Evolutionary conservation across 2,888 invertebrate species (phyloP).

Genomic region (Liodrosophila aerea): DNA sequence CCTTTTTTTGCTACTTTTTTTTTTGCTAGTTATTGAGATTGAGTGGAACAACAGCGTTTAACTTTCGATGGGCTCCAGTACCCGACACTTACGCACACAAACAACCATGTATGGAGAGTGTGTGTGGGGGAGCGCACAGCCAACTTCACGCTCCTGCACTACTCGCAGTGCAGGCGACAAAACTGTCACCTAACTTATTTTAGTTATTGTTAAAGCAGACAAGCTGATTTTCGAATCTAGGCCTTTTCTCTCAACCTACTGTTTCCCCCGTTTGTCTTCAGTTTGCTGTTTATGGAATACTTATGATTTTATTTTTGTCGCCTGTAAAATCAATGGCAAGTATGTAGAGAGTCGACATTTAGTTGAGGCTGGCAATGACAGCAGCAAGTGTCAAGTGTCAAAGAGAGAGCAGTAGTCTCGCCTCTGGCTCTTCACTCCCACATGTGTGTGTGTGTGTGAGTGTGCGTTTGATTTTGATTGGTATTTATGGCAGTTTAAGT

Average conservation of each 20-base stretch:
- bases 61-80: slow-evolving; percentile 53
- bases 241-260: no score
- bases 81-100: slow-evolving; percentile 38
- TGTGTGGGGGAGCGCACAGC: no score
- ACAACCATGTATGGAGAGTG: slow-evolving; percentile 4
- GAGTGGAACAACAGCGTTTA: slow-evolving; percentile 42
- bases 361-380: slow-evolving; percentile 22
- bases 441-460: slow-evolving; percentile 18
- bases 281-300: no score
- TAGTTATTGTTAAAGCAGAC: no score
- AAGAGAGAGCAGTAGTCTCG: slow-evolving; percentile 6
- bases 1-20: slow-evolving; percentile 20
- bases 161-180: slow-evolving; percentile 30
- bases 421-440: neutral
- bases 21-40: slow-evolving; percentile 53
- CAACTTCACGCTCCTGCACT: no score
- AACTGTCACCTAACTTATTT: no score
- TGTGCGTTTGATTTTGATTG: slow-evolving; percentile 81
- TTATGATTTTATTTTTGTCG: neutral
- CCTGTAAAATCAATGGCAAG: neutral
- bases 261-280: no score
- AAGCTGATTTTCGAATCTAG: no score
- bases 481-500: slow-evolving; percentile 80
- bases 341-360: slow-evolving; percentile 4
- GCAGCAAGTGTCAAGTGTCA: slow-evolving; percentile 31